A percentile compares a stretch with the other conserved stretches of the same genome.
Conservation (phyloP, 2,797 vertebrate species). For the Pachyuromys duprasi region DNA sequence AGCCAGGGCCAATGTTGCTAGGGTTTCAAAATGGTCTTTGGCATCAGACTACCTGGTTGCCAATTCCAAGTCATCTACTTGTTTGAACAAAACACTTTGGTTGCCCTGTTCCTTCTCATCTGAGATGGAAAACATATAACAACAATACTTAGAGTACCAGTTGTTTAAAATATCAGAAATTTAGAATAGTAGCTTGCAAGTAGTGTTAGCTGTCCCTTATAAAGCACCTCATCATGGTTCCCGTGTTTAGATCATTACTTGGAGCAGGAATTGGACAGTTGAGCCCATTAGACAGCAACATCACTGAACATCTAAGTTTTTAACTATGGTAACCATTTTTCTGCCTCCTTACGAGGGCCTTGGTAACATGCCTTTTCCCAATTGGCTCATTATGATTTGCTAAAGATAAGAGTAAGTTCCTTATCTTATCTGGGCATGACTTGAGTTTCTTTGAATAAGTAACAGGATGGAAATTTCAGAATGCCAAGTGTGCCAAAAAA, state of each 20-base stretch:
- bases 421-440: neutral
- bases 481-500: neutral
- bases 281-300: neutral
- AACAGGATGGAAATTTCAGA: conserved; percentile 23
- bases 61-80: neutral
- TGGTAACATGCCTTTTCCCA: neutral
- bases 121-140: neutral
- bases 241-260: neutral
- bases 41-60: neutral
- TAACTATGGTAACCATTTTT: conserved; percentile 1
- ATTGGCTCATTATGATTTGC: neutral
- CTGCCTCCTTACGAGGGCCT: neutral
- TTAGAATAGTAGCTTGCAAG: neutral
- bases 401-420: neutral
- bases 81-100: neutral
- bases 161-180: conserved; percentile 32
- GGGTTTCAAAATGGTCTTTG: neutral
- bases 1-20: neutral
- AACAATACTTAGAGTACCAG: neutral
- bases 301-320: neutral
- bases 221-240: neutral
- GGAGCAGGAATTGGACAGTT: neutral
- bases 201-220: neutral
- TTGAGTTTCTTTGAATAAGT: conserved; percentile 9
- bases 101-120: neutral